phyloP scores from a whole-genome alignment of 64 coral and sea anemone genomes.

The Stichodactyla mertensii region DNA sequence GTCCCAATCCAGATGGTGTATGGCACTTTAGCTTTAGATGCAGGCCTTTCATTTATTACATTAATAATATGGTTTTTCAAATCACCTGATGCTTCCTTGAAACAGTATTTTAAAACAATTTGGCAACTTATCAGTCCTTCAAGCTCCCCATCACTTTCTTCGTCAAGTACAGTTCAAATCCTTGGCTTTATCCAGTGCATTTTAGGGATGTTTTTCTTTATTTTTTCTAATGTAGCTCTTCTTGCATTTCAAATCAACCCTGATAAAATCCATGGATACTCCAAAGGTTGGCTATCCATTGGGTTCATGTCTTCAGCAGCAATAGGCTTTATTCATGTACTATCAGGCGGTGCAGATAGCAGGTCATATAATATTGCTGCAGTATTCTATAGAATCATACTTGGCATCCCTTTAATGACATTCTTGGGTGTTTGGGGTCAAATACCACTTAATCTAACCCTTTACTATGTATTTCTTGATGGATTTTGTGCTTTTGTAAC shows the following conservation, averaged over 20 bases:
- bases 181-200: constrained; percentile 4
- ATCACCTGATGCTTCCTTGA: neutral
- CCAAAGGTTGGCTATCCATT: neutral
- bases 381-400: neutral
- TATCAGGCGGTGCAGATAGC: neutral
- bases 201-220: constrained; percentile 3
- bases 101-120: neutral
- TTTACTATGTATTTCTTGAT: constrained; percentile 1
- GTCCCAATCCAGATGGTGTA: neutral
- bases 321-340: neutral
- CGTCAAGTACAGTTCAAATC: neutral
- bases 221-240: neutral
- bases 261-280: neutral
- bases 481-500: constrained; percentile 3
- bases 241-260: neutral
- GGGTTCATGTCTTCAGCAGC: neutral
- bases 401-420: neutral
- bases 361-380: constrained; percentile 6
- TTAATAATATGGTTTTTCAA: neutral
- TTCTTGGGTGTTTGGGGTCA: neutral
- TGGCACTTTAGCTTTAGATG: neutral
- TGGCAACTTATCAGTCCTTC: neutral
- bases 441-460: neutral
- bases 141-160: neutral
- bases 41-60: neutral